Base-by-base conservation (phyloP, 2,888 invertebrate species). In the Chydorus sphaericus region DNA sequence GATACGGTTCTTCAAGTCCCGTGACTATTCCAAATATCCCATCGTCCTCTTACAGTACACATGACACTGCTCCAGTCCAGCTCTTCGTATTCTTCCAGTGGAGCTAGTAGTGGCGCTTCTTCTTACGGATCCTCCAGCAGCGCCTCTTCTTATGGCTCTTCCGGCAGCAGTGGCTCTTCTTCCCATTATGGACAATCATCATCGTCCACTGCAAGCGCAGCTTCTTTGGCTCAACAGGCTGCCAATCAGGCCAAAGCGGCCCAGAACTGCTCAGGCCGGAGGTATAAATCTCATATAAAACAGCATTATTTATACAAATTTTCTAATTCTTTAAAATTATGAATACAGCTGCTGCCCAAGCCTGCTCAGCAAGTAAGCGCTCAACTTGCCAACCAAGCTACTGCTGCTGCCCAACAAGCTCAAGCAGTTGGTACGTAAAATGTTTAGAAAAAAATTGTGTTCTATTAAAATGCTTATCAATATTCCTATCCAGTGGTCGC, bases 191-290 rank as follows among this genome's bases (percentile, higher is more conserved):
- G 53, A 11, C n/a, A n/a, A n/a, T n/a, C n/a, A n/a, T 48, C 49
- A 10, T 59, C 60, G 18, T 57, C 57, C 37, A 59, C 58, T 38
- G 62, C 60, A 6, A 61, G 61, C 14, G 61, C 61, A 3, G 60
- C 60, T 8, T 60, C 60, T 31, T 60, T 60, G 20, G 61, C 61
- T 57, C 61, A 61, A 56, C 61, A 61, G 11, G 61, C 62, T n/a
- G 60, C 60, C 26, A 54, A 57, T 52, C 60, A 61, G 39, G 62
- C 62, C 26, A 62, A 61, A 48, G 61, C 60, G 14, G 61, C 61
- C 8, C 60, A 60, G 36, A 58, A 55, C n/a, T 11, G 60, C 60
- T 2, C 59, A 60, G 56, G 57, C 55, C 26, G 57, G 57, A 2
- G n/a, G n/a, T n/a, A n/a, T n/a, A n/a, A n/a, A n/a, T n/a, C n/a